phyloP scores from a whole-genome alignment of 1,140 invertebrate species.

The Meloidogyne chitwoodi region DNA sequence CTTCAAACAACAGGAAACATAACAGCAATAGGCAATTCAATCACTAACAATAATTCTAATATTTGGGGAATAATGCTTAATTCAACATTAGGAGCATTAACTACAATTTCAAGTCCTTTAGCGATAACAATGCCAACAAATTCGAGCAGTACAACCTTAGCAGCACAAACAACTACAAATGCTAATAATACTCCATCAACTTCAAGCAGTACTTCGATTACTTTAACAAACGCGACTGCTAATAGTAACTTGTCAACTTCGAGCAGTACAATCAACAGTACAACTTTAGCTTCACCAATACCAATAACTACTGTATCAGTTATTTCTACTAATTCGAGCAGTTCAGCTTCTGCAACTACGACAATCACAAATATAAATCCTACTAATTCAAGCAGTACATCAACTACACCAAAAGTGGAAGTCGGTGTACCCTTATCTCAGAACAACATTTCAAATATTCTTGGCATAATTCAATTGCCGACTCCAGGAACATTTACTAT shows the following conservation, averaged over 20 bases:
- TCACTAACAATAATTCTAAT: neutral
- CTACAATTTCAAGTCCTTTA: neutral
- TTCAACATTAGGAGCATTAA: neutral
- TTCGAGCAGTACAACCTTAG: neutral
- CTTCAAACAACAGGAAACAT: neutral
- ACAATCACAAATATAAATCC: neutral
- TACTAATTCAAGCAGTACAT: neutral
- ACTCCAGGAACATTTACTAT: neutral
- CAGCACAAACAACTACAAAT: neutral
- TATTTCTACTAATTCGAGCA: constrained; percentile 11
- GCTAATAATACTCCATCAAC: neutral
- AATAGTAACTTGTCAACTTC: neutral
- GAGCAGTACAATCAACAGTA: neutral
- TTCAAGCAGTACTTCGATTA: neutral
- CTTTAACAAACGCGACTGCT: no score
- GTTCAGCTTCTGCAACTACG: neutral
- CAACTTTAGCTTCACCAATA: no score
- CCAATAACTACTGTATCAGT: no score
- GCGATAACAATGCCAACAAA: neutral
- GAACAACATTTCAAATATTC: no score
- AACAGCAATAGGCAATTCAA: neutral
- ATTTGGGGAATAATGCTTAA: neutral
- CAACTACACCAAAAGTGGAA: neutral
- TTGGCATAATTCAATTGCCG: neutral
- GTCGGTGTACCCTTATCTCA: neutral